Conservation (phyloP, 2,113 vertebrate species). For the Hydropotes inermis region DNA sequence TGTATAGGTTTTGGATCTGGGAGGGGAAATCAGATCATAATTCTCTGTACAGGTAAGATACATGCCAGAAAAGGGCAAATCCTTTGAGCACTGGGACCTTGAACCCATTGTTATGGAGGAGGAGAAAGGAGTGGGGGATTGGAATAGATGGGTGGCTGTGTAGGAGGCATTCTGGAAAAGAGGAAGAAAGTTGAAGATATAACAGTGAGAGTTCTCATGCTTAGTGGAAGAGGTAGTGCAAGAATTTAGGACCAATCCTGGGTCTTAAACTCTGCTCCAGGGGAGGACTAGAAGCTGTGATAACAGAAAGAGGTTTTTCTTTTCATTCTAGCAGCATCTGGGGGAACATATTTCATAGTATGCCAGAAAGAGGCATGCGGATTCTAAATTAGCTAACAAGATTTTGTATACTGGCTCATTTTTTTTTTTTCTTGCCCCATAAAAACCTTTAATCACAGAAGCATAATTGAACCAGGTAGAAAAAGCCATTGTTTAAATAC, state of each 20-base stretch:
- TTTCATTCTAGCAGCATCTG: slow-evolving; percentile 11
- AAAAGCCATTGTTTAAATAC: slow-evolving; percentile 20
- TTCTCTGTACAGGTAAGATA: neutral
- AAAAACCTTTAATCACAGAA: slow-evolving; percentile 40
- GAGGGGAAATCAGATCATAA: neutral
- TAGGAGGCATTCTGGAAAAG: neutral
- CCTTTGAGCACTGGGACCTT: neutral
- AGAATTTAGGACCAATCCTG: neutral
- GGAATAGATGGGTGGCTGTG: neutral
- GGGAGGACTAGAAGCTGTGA: neutral
- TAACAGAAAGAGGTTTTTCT: slow-evolving; percentile 25
- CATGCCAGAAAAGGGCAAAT: neutral
- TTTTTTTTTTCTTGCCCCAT: neutral
- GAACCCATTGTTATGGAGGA: neutral
- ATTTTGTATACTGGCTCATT: slow-evolving; percentile 15
- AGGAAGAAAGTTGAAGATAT: neutral
- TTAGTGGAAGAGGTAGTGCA: neutral
- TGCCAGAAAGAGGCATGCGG: neutral
- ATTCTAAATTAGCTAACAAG: slow-evolving; percentile 43
- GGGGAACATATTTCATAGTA: neutral
- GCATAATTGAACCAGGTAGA: slow-evolving; percentile 3
- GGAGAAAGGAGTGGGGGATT: neutral
- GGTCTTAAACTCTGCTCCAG: slow-evolving; percentile 27
- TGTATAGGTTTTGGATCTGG: neutral
- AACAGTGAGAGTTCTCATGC: neutral